Conservation (phyloP, 2,888 invertebrate genomes). For the Aphidius colemani region DNA sequence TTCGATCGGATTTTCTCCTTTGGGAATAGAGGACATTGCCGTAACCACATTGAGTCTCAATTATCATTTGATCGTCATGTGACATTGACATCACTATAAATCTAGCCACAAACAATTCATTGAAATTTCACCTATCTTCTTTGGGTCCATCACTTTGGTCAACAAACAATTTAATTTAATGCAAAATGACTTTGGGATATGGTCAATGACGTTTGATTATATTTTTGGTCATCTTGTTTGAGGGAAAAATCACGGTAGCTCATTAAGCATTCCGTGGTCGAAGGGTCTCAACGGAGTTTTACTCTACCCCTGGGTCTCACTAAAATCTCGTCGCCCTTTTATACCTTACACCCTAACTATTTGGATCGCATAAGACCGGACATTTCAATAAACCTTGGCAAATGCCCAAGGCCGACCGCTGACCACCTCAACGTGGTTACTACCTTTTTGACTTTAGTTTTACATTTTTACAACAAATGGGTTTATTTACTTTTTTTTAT, state of each 20-base stretch:
- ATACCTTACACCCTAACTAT: conserved; percentile 37
- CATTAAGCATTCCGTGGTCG: conserved; percentile 48
- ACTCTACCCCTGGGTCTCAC: too few relatives aligned
- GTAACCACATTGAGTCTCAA: conserved; percentile 52
- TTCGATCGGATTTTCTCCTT: conserved; percentile 5
- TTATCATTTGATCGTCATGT: conserved; percentile 42
- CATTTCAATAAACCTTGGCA: conserved; percentile 57
- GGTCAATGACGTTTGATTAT: conserved; percentile 34
- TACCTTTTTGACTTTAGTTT: conserved; percentile 18
- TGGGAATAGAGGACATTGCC: conserved; percentile 18
- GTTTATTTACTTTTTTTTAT: too few relatives aligned
- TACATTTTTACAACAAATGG: neutral
- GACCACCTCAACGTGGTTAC: neutral
- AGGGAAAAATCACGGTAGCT: conserved; percentile 49
- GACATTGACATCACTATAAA: neutral
- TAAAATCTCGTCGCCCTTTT: conserved; percentile 33
- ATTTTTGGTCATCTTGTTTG: conserved; percentile 30
- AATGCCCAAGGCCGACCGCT: conserved; percentile 33
- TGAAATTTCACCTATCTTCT: neutral
- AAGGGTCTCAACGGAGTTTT: conserved; percentile 9
- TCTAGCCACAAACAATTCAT: neutral
- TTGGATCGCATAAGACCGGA: conserved; percentile 51
- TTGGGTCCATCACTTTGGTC: conserved; percentile 3
- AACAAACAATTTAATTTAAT: neutral
- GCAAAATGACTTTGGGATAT: conserved; percentile 22